These are phyloP conservation scores for Alloplasta piceator DNA, from an alignment of 2,888 invertebrate species.

Conservation along the genomic window DNA sequence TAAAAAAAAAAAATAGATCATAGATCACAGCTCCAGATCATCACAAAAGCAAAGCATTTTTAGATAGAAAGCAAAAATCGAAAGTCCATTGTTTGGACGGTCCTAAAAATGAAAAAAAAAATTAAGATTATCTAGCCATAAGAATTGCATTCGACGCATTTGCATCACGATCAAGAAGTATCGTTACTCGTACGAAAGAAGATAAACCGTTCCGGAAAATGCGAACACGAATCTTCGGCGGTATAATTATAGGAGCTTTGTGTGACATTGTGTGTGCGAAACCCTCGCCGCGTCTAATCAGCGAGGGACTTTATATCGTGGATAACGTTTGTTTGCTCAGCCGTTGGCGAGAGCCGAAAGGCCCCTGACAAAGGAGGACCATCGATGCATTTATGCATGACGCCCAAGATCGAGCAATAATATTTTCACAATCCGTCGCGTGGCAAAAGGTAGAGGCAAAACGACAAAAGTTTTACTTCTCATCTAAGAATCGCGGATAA, in stretches of 20 bases:
- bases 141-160: no score
- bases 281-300: constrained; percentile 65
- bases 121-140: no score
- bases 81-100: no score
- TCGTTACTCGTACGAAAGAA: not conserved
- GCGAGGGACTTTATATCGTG: constrained; percentile 78
- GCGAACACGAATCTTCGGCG: constrained; percentile 3
- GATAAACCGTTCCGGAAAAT: not conserved
- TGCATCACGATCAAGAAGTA: not conserved
- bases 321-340: constrained; percentile 81
- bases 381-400: constrained; percentile 76
- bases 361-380: constrained; percentile 69
- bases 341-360: constrained; percentile 72
- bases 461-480: constrained; percentile 44
- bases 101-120: no score
- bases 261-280: not conserved
- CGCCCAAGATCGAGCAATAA: constrained; percentile 78
- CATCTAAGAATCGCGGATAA: constrained; percentile 12
- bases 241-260: not conserved
- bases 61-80: no score
- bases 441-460: constrained; percentile 67
- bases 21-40: no score
- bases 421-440: constrained; percentile 77
- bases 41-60: no score
- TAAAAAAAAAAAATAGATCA: no score